These are phyloP conservation scores for Acholoe squamosa DNA, from an alignment of 2,888 invertebrate species.

Conservation along the genomic window DNA sequence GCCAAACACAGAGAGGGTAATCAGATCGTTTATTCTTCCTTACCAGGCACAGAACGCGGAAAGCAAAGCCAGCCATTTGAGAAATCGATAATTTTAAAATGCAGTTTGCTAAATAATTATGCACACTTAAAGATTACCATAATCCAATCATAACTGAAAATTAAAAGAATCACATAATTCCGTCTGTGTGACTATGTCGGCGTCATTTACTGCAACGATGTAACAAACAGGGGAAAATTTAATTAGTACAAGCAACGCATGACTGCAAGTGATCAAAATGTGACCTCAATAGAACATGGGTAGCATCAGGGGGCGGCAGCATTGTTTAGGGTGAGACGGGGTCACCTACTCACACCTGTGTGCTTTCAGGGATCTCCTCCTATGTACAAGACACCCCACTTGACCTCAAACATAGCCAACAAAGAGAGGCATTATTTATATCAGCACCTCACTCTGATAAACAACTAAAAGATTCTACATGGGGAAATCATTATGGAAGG, in stretches of 20 bases:
- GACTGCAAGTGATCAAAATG: background rate
- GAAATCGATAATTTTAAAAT: background rate
- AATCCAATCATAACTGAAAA: no score
- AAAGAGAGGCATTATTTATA: background rate
- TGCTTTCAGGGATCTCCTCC: background rate
- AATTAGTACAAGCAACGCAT: no score
- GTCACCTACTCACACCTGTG: background rate
- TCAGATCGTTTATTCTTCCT: background rate
- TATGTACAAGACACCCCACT: background rate
- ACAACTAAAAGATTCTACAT: no score
- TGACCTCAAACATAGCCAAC: slow-evolving; percentile 1
- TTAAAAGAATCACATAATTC: no score
- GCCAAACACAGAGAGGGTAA: background rate
- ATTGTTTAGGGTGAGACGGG: background rate
- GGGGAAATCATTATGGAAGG: no score
- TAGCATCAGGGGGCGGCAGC: background rate
- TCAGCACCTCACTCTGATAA: no score
- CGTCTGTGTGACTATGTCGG: no score
- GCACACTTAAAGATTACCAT: background rate
- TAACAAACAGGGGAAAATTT: no score
- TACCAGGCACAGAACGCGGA: background rate
- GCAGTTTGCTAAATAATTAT: background rate
- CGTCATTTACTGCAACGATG: no score
- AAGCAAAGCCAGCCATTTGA: background rate
- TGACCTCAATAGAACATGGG: background rate